Percentiles rank a stretch among this genome's conserved stretches.
These are phyloP conservation scores for Thera obeliscata DNA, from an alignment of 2,888 invertebrate genomes.

Conservation along the genomic window DNA sequence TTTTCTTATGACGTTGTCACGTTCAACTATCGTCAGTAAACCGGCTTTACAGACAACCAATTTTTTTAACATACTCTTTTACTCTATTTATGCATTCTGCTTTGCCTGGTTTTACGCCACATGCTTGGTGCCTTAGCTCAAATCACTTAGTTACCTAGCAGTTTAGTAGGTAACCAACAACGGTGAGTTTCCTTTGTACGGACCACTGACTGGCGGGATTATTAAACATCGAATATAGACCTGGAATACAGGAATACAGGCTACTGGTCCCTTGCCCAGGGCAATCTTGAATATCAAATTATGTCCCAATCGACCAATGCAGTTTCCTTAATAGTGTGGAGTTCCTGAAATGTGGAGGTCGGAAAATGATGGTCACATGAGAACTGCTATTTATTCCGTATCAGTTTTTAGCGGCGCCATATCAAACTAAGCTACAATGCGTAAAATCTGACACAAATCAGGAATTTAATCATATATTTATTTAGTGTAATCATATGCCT, in stretches of 20 bases:
- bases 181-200: conserved; percentile 14
- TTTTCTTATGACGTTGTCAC: too few relatives aligned
- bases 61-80: not conserved
- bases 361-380: not conserved
- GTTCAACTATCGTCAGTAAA: too few relatives aligned
- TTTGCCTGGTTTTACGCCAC: not conserved
- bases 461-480: too few relatives aligned
- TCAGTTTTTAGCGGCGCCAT: too few relatives aligned
- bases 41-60: too few relatives aligned
- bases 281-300: conserved; percentile 18
- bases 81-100: not conserved
- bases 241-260: not conserved
- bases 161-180: conserved; percentile 9
- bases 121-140: conserved; percentile 5
- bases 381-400: too few relatives aligned
- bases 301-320: conserved; percentile 1
- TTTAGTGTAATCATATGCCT: too few relatives aligned
- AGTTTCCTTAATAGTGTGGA: not conserved
- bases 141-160: conserved; percentile 9
- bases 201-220: not conserved
- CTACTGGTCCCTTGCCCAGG: conserved; percentile 6
- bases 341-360: not conserved
- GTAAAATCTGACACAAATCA: too few relatives aligned
- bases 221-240: conserved; percentile 12
- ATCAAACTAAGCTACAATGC: too few relatives aligned